Conservation (phyloP, 2,888 invertebrate species). For the Caenorhabditis zanzibari region DNA sequence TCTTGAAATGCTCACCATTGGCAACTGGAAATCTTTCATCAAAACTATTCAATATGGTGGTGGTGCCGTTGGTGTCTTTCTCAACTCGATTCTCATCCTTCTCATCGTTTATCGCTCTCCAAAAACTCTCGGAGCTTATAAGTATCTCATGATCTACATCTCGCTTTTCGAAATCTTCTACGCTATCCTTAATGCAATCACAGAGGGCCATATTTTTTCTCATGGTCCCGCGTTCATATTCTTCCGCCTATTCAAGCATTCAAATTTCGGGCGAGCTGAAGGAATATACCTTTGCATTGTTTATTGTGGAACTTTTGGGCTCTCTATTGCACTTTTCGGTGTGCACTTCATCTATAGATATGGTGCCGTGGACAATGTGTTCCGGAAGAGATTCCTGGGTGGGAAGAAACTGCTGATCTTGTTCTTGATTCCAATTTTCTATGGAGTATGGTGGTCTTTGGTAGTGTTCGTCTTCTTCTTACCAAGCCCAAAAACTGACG, state of each 20-base stretch:
- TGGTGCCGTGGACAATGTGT: slow-evolving; percentile 12
- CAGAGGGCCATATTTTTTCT: not conserved
- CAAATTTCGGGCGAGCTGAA: not conserved
- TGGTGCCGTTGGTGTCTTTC: not conserved
- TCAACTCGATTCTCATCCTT: slow-evolving; percentile 20
- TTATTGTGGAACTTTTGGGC: not conserved
- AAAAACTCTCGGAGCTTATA: slow-evolving; percentile 14
- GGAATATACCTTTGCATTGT: not conserved
- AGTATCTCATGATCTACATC: slow-evolving; percentile 46
- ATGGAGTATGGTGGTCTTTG: not conserved
- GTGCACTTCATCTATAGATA: slow-evolving; percentile 43
- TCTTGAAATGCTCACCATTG: not conserved
- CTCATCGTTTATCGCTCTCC: slow-evolving; percentile 31
- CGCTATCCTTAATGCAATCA: not conserved
- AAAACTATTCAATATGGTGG: not conserved
- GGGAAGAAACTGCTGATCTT: not conserved
- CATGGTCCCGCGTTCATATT: not conserved
- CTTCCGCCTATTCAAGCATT: not conserved
- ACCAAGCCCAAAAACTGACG: not conserved
- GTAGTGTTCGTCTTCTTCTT: not conserved
- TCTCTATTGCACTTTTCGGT: slow-evolving; percentile 6
- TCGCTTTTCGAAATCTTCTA: slow-evolving; percentile 1
- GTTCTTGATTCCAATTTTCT: not conserved
- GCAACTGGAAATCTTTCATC: slow-evolving; percentile 1
- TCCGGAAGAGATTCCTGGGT: not conserved